Base-by-base conservation (phyloP, 2,113 vertebrate species). In the Symphodus melops region DNA sequence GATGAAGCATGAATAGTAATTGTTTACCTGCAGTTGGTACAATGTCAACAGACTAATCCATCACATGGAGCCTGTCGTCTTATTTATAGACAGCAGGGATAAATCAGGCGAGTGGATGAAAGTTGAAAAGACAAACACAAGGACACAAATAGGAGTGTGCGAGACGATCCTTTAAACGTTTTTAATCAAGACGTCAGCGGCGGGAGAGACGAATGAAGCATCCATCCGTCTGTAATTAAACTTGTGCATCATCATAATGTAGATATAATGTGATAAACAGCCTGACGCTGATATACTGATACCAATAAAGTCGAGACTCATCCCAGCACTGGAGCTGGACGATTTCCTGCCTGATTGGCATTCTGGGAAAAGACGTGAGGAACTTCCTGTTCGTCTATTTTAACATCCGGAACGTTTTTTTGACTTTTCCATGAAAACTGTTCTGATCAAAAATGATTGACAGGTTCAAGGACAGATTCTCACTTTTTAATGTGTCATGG, bases 11-110 rank as follows among this genome's bases (percentile, higher is more conserved):
- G 90, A 92, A 93, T 90, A 89, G 90, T 92, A 91, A 91, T 91
- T 92, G 91, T 92, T 93, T 91, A 93, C 90, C 89, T 89, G 85
- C 87, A 90, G 82, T 87, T 90, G 81, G 84, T 91, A 86, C 90
- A 90, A 91, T 88, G 90, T 91, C 89, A 91, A 85, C 89, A 90
- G 90, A 88, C 83, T 75, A 81, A 91, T 89, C 88, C 86, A 91
- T 92, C 90, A 91, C 73, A 66, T 62, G 77, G 65, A 88, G 53
- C 84, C 84, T 82, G 86, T 90, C 87, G 79, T 89, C 84, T 86
- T 91, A 91, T 93, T 90, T 90, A 91, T 87, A 89, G 91, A 90
- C 86, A 69, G 65, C 86, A 68, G 70, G 77, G 87, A 91, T 93
- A 92, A 93, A 92, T 93, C 88, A 89, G 79, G 48, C 60, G 13